These are phyloP conservation scores for Mungos mungo DNA, from an alignment of 2,113 vertebrate species.

Conservation along the genomic window DNA sequence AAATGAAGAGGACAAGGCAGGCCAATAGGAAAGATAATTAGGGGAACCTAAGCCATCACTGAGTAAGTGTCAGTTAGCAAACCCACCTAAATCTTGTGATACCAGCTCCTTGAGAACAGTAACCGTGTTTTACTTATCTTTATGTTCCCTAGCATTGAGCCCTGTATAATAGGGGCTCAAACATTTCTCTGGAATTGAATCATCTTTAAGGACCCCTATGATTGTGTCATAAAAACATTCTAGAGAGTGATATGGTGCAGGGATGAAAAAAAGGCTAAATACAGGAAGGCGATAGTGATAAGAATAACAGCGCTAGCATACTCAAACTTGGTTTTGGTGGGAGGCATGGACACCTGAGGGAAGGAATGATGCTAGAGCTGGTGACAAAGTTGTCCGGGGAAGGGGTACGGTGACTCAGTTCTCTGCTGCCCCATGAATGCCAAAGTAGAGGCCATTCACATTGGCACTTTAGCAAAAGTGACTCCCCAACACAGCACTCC, in stretches of 20 bases:
- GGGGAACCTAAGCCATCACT: background rate
- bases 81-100: background rate
- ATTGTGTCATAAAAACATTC: background rate
- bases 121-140: background rate
- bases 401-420: background rate
- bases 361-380: background rate
- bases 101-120: background rate
- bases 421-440: background rate
- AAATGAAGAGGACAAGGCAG: background rate
- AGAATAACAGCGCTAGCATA: background rate
- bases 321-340: background rate
- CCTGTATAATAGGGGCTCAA: background rate
- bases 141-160: background rate
- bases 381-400: background rate
- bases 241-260: background rate
- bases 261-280: background rate
- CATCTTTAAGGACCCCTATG: background rate
- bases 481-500: background rate
- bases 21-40: background rate
- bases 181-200: background rate
- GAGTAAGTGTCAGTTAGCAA: background rate
- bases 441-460: background rate
- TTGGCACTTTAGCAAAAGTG: background rate
- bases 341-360: background rate
- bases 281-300: background rate